Percentiles rank a stretch among this genome's conserved stretches.
Evolutionary conservation across 2,888 invertebrate genomes (phyloP).

Genomic region (Latrodectus hesperus): DNA sequence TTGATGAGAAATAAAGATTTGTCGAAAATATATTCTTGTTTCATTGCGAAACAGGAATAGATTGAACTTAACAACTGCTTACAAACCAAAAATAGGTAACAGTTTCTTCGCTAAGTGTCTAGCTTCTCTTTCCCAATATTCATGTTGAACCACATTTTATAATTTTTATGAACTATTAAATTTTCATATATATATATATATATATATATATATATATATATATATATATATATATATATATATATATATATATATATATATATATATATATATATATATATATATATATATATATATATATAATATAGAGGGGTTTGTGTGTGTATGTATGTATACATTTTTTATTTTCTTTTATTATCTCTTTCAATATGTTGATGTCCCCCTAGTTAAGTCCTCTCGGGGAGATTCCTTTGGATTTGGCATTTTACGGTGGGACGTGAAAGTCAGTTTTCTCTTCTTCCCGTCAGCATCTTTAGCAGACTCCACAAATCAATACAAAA

Average conservation of each 20-base stretch:
- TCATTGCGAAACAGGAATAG: too few species aligned
- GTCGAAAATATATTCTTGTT: too few species aligned
- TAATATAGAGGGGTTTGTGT: too few species aligned
- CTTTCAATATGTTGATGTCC: conserved; percentile 42
- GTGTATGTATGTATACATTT: too few species aligned
- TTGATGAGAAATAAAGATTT: too few species aligned
- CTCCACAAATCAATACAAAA: conserved; percentile 69
- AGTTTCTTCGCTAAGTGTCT: neutral
- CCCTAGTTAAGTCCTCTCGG: conserved; percentile 28
- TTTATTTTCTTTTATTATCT: too few species aligned
- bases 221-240: too few species aligned
- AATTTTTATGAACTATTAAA: neutral
- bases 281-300: too few species aligned
- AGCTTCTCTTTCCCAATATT: neutral
- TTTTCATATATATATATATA: neutral
- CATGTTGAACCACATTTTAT: too few species aligned
- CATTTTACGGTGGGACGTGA: conserved; percentile 51
- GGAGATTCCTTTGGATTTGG: conserved; percentile 54
- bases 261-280: neutral
- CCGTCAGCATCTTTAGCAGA: conserved; percentile 65
- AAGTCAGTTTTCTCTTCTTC: conserved; percentile 49
- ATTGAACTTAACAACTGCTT: too few species aligned
- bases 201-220: neutral
- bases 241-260: neutral
- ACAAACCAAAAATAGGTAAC: too few species aligned